Conservation (phyloP, 2,113 vertebrate species). For the Ariopsis seemanni region DNA sequence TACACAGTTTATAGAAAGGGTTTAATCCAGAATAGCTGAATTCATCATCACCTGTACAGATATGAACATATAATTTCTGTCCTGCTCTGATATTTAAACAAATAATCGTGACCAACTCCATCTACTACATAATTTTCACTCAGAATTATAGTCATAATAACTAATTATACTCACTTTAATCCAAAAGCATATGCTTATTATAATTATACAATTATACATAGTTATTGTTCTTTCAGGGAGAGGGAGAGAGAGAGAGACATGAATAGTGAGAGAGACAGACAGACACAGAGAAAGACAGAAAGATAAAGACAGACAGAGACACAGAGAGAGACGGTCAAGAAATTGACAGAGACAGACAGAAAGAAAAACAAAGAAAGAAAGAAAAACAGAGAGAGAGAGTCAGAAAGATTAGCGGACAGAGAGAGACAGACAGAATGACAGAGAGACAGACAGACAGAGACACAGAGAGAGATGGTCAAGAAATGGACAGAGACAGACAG, state of each 20-base stretch:
- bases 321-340: background rate
- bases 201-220: background rate
- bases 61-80: background rate
- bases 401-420: too few relatives aligned
- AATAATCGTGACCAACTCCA: background rate
- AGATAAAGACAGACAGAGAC: background rate
- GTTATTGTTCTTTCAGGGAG: background rate
- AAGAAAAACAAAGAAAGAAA: background rate
- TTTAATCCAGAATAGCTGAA: background rate
- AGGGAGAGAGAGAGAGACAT: background rate
- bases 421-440: background rate
- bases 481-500: too few relatives aligned
- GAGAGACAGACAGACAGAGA: background rate
- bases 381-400: background rate
- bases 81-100: background rate
- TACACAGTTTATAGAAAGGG: background rate
- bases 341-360: background rate
- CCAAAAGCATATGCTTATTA: background rate
- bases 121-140: background rate
- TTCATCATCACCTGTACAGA: background rate
- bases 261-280: background rate
- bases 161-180: background rate
- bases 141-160: background rate
- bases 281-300: background rate
- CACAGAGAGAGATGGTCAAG: background rate